A percentile compares a stretch with the other conserved stretches of the same genome.
phyloP scores from a whole-genome alignment of 2,888 invertebrate species.

The Hydrotaea cyrtoneurina region DNA sequence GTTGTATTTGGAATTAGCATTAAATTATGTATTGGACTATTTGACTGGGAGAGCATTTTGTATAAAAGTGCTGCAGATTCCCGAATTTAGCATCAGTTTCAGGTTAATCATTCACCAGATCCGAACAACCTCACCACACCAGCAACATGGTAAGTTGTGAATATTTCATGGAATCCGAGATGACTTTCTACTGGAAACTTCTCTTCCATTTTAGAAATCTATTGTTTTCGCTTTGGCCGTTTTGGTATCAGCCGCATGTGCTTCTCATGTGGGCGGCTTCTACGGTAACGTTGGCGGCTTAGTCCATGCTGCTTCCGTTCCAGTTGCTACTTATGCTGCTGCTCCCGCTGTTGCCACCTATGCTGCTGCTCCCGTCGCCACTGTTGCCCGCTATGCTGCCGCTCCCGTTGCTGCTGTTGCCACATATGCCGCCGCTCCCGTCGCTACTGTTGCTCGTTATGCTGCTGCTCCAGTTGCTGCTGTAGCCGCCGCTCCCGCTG shows the following conservation, averaged over 20 bases:
- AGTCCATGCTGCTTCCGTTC: not conserved
- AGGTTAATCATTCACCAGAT: not conserved
- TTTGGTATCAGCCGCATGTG: not conserved
- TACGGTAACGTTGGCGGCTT: not conserved
- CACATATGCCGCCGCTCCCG: not conserved
- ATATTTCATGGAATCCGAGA: not conserved
- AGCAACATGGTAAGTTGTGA: not conserved
- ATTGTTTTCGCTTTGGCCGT: conserved; percentile 2
- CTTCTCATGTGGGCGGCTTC: not conserved
- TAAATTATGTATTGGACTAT: too few relatives aligned
- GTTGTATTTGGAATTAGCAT: too few relatives aligned
- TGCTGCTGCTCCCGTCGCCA: not conserved
- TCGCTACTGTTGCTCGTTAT: not conserved
- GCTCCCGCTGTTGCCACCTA: not conserved
- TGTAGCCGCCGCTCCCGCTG: not conserved
- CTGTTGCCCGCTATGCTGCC: not conserved
- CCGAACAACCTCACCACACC: not conserved
- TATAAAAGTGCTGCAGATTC: not conserved
- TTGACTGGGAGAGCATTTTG: not conserved
- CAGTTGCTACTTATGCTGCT: not conserved
- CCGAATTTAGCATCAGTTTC: not conserved
- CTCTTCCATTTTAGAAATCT: not conserved
- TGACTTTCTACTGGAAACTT: not conserved
- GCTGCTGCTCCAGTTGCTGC: not conserved
- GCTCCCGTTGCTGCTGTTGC: not conserved